Conservation (phyloP, 2,797 vertebrate genomes). For the Sphaeramia orbicularis region DNA sequence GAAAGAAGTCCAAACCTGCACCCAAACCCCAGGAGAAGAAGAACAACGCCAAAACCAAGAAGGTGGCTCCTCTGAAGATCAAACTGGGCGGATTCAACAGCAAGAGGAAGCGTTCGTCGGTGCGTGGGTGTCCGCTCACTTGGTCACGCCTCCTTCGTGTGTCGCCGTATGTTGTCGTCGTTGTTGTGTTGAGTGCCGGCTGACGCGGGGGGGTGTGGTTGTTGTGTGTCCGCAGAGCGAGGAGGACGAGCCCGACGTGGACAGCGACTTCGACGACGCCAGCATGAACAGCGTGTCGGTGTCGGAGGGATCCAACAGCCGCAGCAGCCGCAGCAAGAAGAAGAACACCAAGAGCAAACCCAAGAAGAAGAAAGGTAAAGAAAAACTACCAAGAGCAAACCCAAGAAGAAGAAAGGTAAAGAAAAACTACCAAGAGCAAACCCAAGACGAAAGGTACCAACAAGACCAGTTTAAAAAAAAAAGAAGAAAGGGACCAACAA, state of each 20-base stretch:
- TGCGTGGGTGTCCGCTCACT: conserved; percentile 71
- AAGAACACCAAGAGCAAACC: conserved; percentile 93
- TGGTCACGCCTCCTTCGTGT: no score
- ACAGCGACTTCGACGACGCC: conserved; percentile 96
- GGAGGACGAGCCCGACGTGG: conserved; percentile 95
- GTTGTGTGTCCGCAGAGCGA: conserved; percentile 85
- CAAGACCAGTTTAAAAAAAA: no score
- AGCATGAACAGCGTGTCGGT: conserved; percentile 96
- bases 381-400: conserved; percentile 92
- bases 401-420: conserved; percentile 88
- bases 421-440: no score
- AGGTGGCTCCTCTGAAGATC: conserved; percentile 97
- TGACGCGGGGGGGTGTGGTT: neutral
- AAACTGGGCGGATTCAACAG: conserved; percentile 96
- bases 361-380: conserved; percentile 89
- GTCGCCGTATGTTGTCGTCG: no score
- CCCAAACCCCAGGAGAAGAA: conserved; percentile 95
- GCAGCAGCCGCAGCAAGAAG: conserved; percentile 94
- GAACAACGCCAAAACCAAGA: conserved; percentile 95
- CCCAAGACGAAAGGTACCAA: no score
- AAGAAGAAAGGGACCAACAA: no score
- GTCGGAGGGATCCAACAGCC: conserved; percentile 95
- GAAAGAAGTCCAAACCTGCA: conserved; percentile 92
- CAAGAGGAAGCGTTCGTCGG: conserved; percentile 98
- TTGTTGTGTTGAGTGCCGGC: no score